A percentile compares a stretch with the other conserved stretches of the same genome.
Conservation (phyloP, 2,113 vertebrate genomes). For the Amazona vittata region DNA sequence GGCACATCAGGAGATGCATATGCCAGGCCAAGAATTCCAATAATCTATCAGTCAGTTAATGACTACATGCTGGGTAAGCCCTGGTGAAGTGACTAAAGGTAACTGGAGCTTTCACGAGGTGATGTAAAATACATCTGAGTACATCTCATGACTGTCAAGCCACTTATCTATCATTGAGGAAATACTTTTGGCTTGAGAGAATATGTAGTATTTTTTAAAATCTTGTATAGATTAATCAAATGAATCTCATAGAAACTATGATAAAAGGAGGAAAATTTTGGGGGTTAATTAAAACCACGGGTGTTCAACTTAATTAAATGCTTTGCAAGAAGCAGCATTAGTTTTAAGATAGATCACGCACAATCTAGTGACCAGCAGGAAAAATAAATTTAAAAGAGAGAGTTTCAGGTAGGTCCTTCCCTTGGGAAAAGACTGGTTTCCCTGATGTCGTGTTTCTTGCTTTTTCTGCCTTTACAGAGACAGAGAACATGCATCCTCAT, state of each 20-base stretch:
- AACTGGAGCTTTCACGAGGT: conserved; percentile 13
- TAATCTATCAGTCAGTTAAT: conserved; percentile 16
- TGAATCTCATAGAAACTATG: neutral
- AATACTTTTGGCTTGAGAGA: neutral
- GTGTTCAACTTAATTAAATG: neutral
- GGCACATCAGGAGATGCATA: neutral
- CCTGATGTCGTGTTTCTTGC: neutral
- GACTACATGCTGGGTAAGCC: neutral
- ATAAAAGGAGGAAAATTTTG: neutral
- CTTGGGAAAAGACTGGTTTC: neutral
- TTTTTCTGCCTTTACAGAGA: neutral
- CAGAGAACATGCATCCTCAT: neutral
- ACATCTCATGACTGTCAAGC: neutral
- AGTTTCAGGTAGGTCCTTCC: neutral
- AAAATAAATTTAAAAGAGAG: neutral
- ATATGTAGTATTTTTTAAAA: neutral
- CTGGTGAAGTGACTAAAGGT: conserved; percentile 32
- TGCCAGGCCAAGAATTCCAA: conserved; percentile 20
- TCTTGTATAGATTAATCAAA: neutral
- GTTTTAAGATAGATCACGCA: neutral
- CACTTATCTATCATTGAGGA: neutral
- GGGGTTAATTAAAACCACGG: neutral
- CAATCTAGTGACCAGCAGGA: neutral
- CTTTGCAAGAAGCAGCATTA: neutral
- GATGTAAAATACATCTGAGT: conserved; percentile 24